phyloP scores from a whole-genome alignment of 2,113 vertebrate genomes.

The Notarius lentiginosus region DNA sequence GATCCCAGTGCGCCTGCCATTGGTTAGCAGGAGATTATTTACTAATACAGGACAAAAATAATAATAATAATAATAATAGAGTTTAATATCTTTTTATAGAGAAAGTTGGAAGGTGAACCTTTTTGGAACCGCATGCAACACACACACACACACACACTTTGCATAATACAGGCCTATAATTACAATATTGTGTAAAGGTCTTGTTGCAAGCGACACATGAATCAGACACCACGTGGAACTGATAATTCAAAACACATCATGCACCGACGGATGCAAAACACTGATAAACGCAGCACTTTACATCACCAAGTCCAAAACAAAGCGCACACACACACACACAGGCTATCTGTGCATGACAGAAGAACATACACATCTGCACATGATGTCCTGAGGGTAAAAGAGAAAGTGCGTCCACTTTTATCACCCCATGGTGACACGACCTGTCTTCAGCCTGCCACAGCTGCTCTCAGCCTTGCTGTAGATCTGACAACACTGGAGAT shows the following conservation, averaged over 20 bases:
- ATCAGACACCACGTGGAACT: neutral
- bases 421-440: neutral
- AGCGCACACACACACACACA: neutral
- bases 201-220: neutral
- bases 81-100: neutral
- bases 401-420: neutral
- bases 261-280: neutral
- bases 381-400: conserved; percentile 1
- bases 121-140: neutral
- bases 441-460: neutral
- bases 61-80: too few species aligned
- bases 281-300: neutral
- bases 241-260: neutral
- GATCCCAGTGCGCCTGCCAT: neutral
- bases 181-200: neutral
- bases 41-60: too few species aligned
- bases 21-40: neutral
- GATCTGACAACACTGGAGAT: neutral
- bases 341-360: neutral
- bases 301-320: conserved; percentile 17
- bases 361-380: conserved; percentile 1
- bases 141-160: neutral
- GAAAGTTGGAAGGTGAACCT: too few species aligned
- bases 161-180: neutral
- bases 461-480: neutral